phyloP scores from a whole-genome alignment of 2,113 vertebrate genomes.

The Salminus brasiliensis region DNA sequence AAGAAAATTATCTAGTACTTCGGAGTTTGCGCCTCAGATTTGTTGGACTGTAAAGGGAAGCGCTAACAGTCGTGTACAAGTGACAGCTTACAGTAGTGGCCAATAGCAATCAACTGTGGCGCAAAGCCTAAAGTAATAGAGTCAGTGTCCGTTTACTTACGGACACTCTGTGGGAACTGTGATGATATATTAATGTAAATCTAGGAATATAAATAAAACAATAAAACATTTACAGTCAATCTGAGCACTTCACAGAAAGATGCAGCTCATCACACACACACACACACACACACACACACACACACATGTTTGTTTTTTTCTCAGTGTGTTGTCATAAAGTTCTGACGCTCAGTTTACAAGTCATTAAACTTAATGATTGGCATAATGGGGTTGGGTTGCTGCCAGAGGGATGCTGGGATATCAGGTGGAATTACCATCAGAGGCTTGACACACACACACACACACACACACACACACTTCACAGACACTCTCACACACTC shows the following conservation, averaged over 20 bases:
- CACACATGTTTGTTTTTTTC: constrained; percentile 34
- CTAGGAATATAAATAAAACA: too few relatives aligned
- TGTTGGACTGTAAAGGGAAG: too few relatives aligned
- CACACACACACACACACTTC: constrained; percentile 37
- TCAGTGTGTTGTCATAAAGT: constrained; percentile 36
- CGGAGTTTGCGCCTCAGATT: too few relatives aligned
- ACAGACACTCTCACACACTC: constrained; percentile 7
- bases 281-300: neutral
- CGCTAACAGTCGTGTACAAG: too few relatives aligned
- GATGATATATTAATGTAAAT: neutral
- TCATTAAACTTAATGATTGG: constrained; percentile 77
- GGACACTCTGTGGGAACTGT: too few relatives aligned
- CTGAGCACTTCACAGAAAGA: neutral
- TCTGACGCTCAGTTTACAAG: constrained; percentile 59
- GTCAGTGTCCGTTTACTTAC: too few relatives aligned
- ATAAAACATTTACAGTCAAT: constrained; percentile 2
- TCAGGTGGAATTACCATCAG: constrained; percentile 76
- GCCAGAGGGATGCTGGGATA: constrained; percentile 69
- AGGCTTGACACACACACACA: constrained; percentile 39
- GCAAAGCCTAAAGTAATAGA: too few relatives aligned
- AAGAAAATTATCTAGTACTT: too few relatives aligned
- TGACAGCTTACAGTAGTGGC: too few relatives aligned
- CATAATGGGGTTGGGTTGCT: constrained; percentile 78
- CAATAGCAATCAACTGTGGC: too few relatives aligned
- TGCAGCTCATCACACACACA: neutral